Evolutionary conservation across 1,140 invertebrate species (phyloP).

Genomic region (Copidosoma floridanum): DNA sequence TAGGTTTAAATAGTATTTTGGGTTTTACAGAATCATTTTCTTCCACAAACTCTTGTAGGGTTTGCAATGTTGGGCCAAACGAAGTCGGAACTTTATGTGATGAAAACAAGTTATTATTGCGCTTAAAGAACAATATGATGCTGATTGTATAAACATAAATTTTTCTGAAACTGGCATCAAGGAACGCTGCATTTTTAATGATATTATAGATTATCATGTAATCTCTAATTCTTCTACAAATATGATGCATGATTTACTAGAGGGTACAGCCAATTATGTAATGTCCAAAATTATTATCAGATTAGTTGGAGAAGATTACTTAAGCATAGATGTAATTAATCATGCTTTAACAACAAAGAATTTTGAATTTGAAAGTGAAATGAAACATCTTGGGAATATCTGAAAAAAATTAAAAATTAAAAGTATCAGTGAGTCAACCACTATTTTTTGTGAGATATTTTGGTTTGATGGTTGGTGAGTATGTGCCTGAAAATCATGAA

Average conservation of each 20-base stretch:
- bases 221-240: background rate
- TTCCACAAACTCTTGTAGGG: background rate
- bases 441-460: background rate
- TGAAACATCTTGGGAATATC: background rate
- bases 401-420: background rate
- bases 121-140: background rate
- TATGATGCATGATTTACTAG: background rate
- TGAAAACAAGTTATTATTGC: background rate
- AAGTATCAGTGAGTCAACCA: background rate
- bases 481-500: background rate
- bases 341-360: background rate
- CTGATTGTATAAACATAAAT: background rate
- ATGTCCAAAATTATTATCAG: no score
- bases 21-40: no score
- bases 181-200: background rate
- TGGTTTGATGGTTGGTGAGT: background rate
- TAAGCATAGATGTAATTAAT: background rate
- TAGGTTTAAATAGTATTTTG: no score
- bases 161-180: background rate
- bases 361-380: background rate
- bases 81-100: background rate
- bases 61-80: background rate
- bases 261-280: background rate
- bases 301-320: background rate
- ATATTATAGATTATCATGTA: background rate